Base-by-base conservation (phyloP, 2,888 invertebrate genomes). In the Latrodectus hesperus region DNA sequence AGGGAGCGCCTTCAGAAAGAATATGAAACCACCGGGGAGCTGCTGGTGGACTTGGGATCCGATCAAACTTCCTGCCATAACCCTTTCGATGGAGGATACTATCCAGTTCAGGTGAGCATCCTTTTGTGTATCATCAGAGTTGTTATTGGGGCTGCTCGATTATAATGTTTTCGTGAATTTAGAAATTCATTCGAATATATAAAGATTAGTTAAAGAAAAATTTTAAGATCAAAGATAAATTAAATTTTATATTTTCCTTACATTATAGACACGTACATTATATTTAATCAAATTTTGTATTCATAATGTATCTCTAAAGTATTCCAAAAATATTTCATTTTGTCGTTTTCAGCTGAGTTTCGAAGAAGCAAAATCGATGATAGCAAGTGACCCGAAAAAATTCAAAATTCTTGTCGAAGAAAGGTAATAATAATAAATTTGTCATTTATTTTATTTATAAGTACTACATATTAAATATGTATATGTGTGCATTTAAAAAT, bases 61-160 rank as follows among this genome's bases (percentile, higher is more conserved):
- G 94, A 94, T 91, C 94, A 94, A 91, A 94, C 94, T 0, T 94
- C 94, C 0, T 94, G 94, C 77, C 94, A 94, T 91, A 94, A 94
- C 90, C 94, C 94, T 0, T 94, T 93, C 91, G 92, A 92, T 71
- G 94, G 94, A 0, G 94, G 94, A 0, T 94, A 94, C 91, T 94
- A 93, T 90, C 94, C 94, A 1, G 94, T 93, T 5, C 93, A 93
- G 91, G 93, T 93, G 90, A 72, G 9, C 51, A 5, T 55, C 53
- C 0, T n/a, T n/a, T 51, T 73, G n/a, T 1, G 22, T 22, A 22
- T 0, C 22, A 22, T 22, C 22, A 22, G 22, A 22, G 22, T 22
- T 22, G 1, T 22, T 22, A 22, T 22, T 22, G 22, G 22, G 1
- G 22, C 22, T 22, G 22, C 22, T 22, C 1, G 0, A 22, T 22